Evolutionary conservation across 2,797 vertebrate species (phyloP), one percentile per base, ranked within the genome.

Genomic region (Fratercula arctica): DNA sequence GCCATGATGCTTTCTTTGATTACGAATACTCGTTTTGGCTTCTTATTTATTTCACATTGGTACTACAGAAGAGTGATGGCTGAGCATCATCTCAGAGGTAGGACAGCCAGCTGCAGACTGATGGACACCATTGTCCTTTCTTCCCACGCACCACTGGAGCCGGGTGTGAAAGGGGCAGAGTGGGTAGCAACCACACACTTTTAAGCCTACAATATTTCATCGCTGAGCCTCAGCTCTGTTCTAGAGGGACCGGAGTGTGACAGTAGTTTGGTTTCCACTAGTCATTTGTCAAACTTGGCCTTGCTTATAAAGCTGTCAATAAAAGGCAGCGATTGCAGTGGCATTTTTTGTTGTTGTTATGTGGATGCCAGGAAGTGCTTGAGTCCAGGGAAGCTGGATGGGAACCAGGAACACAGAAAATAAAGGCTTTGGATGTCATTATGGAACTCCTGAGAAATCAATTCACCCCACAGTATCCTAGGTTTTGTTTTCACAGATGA

Each of bases 281-380:
- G 46, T 21, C 15, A 6, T 87, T 82, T 87, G 67, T 86, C 73
- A 95, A 89, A 85, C 21, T 66, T 24, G 51, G 57, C 45, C 69
- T 63, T 66, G 54, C 73, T 91, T 84, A 91, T 81, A 87, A 92
- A 93, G 66, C 54, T 89, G 68, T 60, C 89, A 88, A n/a, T 80
- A 92, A 81, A 93, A 92, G n/a, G 61, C n/a, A 9, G 80, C 37
- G 78, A 92, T 85, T 94, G 73, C 43, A 93, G 53, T 3, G 3
- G 53, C 4, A 0, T 35, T 74, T 91, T 66, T 92, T 76, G 41
- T 57, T 75, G 53, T 31, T 89, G 56, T 90, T 84, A 87, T 19
- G 51, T 68, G 63, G 64, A 86, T 61, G 84, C 79, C 88, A 93
- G 37, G 81, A 81, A 93, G 37, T 26, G 61, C 35, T 68, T 2